Conservation (phyloP, 1,140 invertebrate species). For the Pseudobourletiella spinata region DNA sequence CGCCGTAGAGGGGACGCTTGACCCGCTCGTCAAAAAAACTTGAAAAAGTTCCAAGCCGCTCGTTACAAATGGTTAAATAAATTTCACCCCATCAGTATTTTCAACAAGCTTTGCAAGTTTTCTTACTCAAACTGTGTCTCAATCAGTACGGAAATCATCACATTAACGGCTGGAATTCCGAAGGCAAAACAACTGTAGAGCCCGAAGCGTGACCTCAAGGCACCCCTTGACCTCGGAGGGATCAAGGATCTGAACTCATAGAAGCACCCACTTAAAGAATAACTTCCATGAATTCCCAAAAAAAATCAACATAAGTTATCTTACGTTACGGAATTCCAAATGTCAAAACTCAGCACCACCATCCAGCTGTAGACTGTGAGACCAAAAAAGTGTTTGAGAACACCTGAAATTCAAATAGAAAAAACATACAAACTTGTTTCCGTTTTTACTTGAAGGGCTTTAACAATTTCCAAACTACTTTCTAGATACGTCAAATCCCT, state of each 20-base stretch:
- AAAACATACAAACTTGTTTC: no score
- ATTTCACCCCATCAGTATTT: no score
- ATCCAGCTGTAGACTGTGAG: slow-evolving; percentile 3
- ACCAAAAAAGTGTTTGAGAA: slow-evolving; percentile 2
- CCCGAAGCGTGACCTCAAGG: background rate
- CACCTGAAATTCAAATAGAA: no score
- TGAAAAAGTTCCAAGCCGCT: background rate
- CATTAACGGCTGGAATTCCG: background rate
- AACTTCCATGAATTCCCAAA: background rate
- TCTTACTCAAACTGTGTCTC: background rate
- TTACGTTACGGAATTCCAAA: slow-evolving; percentile 10
- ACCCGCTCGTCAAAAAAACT: background rate
- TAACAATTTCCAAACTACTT: no score
- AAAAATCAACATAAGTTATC: background rate
- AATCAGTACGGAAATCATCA: background rate
- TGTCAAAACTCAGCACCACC: slow-evolving; percentile 10
- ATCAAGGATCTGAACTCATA: background rate
- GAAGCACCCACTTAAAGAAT: background rate
- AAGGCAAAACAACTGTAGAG: background rate
- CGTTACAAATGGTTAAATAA: background rate
- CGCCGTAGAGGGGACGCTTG: background rate
- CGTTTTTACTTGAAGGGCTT: no score
- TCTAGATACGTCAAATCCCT: no score
- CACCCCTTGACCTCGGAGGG: background rate
- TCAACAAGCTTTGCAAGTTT: background rate